Conservation (phyloP, 1,140 invertebrate species). For the Tetramorium parvispinum region DNA sequence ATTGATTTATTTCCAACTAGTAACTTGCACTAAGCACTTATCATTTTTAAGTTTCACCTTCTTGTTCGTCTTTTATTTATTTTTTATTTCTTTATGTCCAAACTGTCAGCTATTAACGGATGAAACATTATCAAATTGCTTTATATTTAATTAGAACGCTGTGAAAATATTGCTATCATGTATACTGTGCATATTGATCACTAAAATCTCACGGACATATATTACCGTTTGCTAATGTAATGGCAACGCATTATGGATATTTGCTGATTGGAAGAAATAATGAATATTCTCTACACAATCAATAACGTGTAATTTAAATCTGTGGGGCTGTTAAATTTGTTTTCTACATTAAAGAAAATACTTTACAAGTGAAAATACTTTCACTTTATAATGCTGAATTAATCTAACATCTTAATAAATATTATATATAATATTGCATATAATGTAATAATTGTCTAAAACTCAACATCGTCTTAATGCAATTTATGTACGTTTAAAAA, state of each 20-base stretch:
- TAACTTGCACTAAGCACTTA: not conserved
- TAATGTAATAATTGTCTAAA: not conserved
- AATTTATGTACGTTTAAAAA: not conserved
- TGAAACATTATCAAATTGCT: not conserved
- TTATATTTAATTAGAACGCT: slow-evolving; percentile 7
- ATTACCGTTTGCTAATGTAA: not conserved
- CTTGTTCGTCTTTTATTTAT: not conserved
- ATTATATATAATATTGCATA: not conserved
- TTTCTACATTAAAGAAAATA: not conserved
- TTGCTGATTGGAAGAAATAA: not conserved
- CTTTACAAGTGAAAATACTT: not conserved
- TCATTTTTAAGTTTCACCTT: not conserved
- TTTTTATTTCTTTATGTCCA: not conserved
- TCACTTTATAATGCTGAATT: not conserved
- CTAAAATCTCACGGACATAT: not conserved
- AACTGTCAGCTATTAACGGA: not conserved
- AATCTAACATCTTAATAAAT: not conserved
- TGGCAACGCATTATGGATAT: not conserved
- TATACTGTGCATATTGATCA: not conserved
- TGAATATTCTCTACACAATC: not conserved
- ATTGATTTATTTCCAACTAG: not conserved
- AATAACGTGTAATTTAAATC: not conserved
- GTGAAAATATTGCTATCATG: not conserved
- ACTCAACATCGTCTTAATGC: not conserved
- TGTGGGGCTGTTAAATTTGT: not conserved